These are phyloP conservation scores for Mus minutoides DNA, from an alignment of 2,797 vertebrate genomes.

Conservation along the genomic window DNA sequence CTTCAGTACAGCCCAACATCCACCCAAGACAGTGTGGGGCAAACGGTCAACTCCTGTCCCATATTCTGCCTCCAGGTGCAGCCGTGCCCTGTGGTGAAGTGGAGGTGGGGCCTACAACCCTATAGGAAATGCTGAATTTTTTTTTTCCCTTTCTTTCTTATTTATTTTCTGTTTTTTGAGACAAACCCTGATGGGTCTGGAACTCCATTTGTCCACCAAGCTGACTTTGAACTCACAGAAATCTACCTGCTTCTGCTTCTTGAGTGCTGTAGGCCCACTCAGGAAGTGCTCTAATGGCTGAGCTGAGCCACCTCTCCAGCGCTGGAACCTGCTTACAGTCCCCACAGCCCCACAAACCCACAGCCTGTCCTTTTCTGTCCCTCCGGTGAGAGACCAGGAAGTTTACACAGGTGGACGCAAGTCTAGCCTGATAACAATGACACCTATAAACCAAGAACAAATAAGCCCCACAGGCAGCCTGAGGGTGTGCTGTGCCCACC, in stretches of 20 bases:
- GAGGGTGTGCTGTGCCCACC: accelerated
- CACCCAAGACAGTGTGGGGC: too few species aligned
- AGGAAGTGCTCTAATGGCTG: background rate
- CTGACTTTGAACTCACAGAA: background rate
- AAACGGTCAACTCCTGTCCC: too few species aligned
- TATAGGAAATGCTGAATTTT: too few species aligned
- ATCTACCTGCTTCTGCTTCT: background rate
- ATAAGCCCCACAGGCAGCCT: accelerated
- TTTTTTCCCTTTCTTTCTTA: too few species aligned
- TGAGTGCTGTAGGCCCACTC: background rate
- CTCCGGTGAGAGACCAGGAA: accelerated
- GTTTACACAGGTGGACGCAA: accelerated
- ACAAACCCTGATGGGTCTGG: background rate
- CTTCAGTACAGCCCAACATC: too few species aligned
- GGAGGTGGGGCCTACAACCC: too few species aligned
- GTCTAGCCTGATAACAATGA: background rate
- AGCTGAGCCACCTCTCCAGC: too few species aligned
- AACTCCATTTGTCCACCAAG: background rate
- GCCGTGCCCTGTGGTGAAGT: too few species aligned
- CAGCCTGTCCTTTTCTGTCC: background rate
- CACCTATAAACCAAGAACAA: accelerated
- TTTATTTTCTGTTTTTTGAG: background rate
- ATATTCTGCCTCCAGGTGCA: too few species aligned
- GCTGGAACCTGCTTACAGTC: background rate
- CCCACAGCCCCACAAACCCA: accelerated